These are phyloP conservation scores for Agrochola circellaris DNA, from an alignment of 2,888 invertebrate species.

Conservation along the genomic window DNA sequence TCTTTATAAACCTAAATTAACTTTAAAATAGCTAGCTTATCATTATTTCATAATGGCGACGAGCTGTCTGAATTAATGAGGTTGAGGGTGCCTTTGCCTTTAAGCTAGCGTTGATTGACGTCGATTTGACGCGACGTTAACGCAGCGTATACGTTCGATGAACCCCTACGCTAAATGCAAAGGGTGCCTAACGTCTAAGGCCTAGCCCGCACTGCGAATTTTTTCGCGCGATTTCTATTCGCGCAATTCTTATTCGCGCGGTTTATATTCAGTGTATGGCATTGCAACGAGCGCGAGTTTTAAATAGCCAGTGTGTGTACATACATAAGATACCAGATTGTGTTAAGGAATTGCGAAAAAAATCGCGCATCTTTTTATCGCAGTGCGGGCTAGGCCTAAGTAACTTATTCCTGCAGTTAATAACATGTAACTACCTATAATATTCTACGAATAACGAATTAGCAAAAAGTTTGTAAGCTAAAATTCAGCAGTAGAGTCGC, in stretches of 20 bases:
- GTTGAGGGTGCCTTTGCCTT: slow-evolving; percentile 5
- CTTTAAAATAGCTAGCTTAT: slow-evolving; percentile 18
- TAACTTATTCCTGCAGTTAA: slow-evolving; percentile 1
- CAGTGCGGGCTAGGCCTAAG: no score
- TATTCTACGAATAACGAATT: slow-evolving; percentile 13
- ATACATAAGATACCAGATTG: no score
- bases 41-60: slow-evolving; percentile 35
- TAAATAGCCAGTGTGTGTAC: no score
- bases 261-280: no score
- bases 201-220: no score
- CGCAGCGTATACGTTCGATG: background rate
- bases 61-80: slow-evolving; percentile 32
- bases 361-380: no score
- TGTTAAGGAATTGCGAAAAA: no score
- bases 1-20: slow-evolving; percentile 14
- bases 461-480: slow-evolving; percentile 6
- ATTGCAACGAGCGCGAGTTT: no score
- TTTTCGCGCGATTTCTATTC: no score
- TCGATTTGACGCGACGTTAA: slow-evolving; percentile 1
- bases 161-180: slow-evolving; percentile 10
- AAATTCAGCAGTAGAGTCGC: slow-evolving; percentile 39
- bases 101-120: slow-evolving; percentile 6
- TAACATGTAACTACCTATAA: slow-evolving; percentile 6
- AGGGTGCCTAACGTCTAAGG: slow-evolving; percentile 6
- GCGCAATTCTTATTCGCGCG: no score